Evolutionary conservation across 2,797 vertebrate species (phyloP), one percentile per base, ranked within the genome.

Genomic region (Tolypeutes matacus): DNA sequence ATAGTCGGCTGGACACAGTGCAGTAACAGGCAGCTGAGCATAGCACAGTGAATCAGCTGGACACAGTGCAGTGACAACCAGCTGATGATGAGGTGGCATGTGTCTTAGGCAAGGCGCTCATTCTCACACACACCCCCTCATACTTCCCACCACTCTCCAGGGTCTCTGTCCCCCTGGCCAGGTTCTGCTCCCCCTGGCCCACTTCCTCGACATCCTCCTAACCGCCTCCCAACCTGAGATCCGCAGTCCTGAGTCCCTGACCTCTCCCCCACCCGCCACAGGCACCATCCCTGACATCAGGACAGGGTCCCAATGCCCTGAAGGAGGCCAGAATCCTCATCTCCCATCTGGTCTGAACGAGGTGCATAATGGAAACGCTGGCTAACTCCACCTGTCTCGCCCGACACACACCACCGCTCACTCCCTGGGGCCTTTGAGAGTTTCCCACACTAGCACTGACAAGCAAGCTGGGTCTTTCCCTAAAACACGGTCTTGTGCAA

Each of bases 321-420:
- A 46, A 75, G n/a, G 12, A 73, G 21, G 5, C 2, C 2, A 4
- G 0, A 23, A 7, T 60, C 2, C 17, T 27, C 14, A 65, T 58
- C 1, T 42, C 25, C 0, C 21, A 7, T n/a, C 42, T 46, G 53
- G n/a, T 0, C 0, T 9, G 3, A 1, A 9, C 18, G 27, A 86
- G 31, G 65, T 8, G 6, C 51, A 17, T 53, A 15, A 53, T 53
- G 51, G 51, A 4, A 69, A 31, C 1, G 4, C 25, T 49, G 34
- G 5, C 75, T 39, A 60, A 80, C 14, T 65, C 64, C 5, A 3
- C 31, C 31, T 7, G 13, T n/a, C 64, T n/a, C 31, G 5, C 51
- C 51, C 11, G 3, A 56, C 53, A 18, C 53, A 56, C 53, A 7
- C 56, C 56, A 56, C 20, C 18, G 6, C 20, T 21, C 56, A 56